Conservation (phyloP, 2,888 invertebrate genomes). For the Gastrophysa polygoni region DNA sequence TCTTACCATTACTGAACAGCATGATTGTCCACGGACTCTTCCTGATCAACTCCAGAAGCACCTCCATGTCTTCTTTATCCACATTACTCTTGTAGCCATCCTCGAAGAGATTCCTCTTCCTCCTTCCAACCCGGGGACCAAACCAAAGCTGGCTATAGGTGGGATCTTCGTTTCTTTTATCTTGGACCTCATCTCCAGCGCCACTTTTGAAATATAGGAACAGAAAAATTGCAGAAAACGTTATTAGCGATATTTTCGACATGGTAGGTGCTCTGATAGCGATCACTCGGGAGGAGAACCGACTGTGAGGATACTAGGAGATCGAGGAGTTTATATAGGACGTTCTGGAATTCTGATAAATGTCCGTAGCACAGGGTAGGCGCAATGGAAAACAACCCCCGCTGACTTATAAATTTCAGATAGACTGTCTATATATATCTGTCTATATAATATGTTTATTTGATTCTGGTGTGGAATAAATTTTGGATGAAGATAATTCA, state of each 20-base stretch:
- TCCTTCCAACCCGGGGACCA: slow-evolving; percentile 61
- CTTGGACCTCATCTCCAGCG: slow-evolving; percentile 16
- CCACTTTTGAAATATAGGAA: slow-evolving; percentile 24
- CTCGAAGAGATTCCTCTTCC: slow-evolving; percentile 55
- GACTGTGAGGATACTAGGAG: slow-evolving; percentile 15
- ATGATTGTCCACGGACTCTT: slow-evolving; percentile 55
- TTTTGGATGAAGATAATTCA: too few species aligned
- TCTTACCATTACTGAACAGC: slow-evolving; percentile 51
- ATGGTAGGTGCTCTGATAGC: neutral
- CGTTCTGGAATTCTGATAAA: slow-evolving; percentile 27
- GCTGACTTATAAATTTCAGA: slow-evolving; percentile 8
- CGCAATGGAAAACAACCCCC: slow-evolving; percentile 24
- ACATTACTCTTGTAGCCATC: slow-evolving; percentile 34
- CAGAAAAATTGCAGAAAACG: slow-evolving; percentile 19
- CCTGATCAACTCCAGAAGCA: slow-evolving; percentile 55
- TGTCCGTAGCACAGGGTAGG: slow-evolving; percentile 42
- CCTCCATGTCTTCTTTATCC: slow-evolving; percentile 47
- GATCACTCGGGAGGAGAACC: too few species aligned
- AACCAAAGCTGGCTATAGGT: slow-evolving; percentile 58
- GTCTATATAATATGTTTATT: too few species aligned
- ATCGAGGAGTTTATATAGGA: slow-evolving; percentile 26
- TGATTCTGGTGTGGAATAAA: too few species aligned
- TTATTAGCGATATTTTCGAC: slow-evolving; percentile 24
- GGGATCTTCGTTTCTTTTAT: slow-evolving; percentile 23
- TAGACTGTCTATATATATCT: too few species aligned